Evolutionary conservation across 2,888 invertebrate genomes (phyloP), one percentile per base, ranked within the genome.

Genomic region (Caenorhabditis zanzibari): DNA sequence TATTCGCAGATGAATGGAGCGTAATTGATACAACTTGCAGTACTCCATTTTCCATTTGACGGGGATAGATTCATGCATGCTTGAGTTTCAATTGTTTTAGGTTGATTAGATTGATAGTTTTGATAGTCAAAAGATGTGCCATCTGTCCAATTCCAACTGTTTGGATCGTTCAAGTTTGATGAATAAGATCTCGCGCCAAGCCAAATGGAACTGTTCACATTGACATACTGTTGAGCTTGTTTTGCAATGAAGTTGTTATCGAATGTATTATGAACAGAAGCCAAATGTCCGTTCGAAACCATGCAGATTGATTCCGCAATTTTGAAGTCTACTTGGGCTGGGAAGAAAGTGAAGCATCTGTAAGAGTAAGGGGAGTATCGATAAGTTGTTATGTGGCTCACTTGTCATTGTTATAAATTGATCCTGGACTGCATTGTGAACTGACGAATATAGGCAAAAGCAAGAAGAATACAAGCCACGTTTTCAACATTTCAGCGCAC

Each of bases 101-200:
- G 81, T 16, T 81, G 74, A 10, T 69, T 69, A 16, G 58, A 16
- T 54, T 54, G 24, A 35, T 71, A 81, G 59, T 81, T 74, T 12
- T 74, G 74, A 52, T 63, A 81, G 22, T 73, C 26, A 22, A 73
- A 81, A 5, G 28, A n/a, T 14, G 81, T n/a, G 5, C 58, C 47
- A 44, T 81, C 81, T 1, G 59, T 68, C 81, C 81, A 81, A 14
- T 73, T 35, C 81, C 81, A 81, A 26, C 59, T 81, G 0, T 9
- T 12, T 24, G 68, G 47, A 66, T 74, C 47, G 4, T 47, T 52
- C 6, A 81, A 58, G n/a, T 28, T 41, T 7, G 32, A 32, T 32
- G 32, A 32, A 32, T 32, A 32, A 32, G 81, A 14, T 41, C 49
- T 16, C 0, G 81, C 74, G n/a, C 81, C 81, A n/a, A 81, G 28